Evolutionary conservation across 2,888 invertebrate genomes (phyloP), one percentile per base, ranked within the genome.

Genomic region (Aphodius granarius): DNA sequence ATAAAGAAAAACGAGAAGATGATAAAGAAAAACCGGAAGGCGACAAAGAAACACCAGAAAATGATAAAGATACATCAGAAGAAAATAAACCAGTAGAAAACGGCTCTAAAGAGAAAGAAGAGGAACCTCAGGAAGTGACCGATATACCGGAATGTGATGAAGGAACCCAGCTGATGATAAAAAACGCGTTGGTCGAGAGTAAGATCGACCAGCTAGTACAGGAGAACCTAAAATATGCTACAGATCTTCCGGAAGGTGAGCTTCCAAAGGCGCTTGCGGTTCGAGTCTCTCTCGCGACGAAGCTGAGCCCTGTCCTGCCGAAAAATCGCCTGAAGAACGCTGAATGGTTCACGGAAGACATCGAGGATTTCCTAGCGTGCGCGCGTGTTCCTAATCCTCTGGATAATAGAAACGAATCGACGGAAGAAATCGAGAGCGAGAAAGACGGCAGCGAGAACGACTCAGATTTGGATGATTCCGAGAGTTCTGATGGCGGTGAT

Each of bases 141-240:
- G 19, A 65, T 18, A 19, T 65, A 9, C 15, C 66, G 13, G 66
- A 43, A 65, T 65, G 66, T 18, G 66, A 19, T 9, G 19, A 19
- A 9, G 13, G 15, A 5, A 65, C 66, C 9, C 43, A 43, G 1
- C 43, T 43, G 43, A 43, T 43, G 43, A 76, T 72, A n/a, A 79
- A 77, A 20, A 76, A 76, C 21, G 77, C 77, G n/a, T 18, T 79
- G 13, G 21, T 71, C 0, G 78, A 79, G 72, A 78, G 76, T 43
- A 73, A 75, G n/a, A 78, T 78, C 68, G 77, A 77, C 75, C 81
- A 77, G 78, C 81, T 81, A 64, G 78, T 81, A 20, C 78, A 77
- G 74, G 76, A 81, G 17, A 77, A 79, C 64, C 70, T 78, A 63
- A 77, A 79, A 68, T 68, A 71, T 21, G 22, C 72, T 13, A 18